Evolutionary conservation across 2,888 invertebrate genomes (phyloP), one percentile per base, ranked within the genome.

Genomic region (Cacoxenus indagator): DNA sequence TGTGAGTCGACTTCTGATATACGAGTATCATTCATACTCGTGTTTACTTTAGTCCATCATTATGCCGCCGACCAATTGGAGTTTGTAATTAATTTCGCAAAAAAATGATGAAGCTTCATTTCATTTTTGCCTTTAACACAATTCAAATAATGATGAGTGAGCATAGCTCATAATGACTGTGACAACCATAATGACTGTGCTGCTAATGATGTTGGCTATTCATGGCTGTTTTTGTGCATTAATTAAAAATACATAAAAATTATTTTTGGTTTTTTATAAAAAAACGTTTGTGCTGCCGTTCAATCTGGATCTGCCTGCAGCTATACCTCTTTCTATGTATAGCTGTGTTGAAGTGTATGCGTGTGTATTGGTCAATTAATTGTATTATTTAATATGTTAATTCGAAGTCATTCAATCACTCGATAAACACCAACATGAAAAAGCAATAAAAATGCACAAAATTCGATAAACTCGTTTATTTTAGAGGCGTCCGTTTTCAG

Each of bases 381-480:
- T 29, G 24, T 54, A 54, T 54, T 54, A 59, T 59, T 59, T 31
- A 59, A 31, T 59, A 59, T 59, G 59, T 17, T 59, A 59, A 59
- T 59, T 59, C 9, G 17, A n/a, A n/a, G 37, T 14, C 19, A n/a
- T 19, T 59, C 37, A 8, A 4, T 3, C 29, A 19, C 29, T 59
- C n/a, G n/a, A 51, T 59, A 59, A 59, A 59, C 8, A 1, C 31
- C 6, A 29, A n/a, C 29, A 59, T n/a, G 1, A 55, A 4, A 55
- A 55, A 6, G 2, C 26, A 14, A 27, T 27, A 14, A 59, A 19
- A 27, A 31, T 59, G n/a, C n/a, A 59, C 19, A 29, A 31, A 17
- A 11, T 5, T 57, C 2, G 17, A 17, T 17, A 59, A 59, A 59
- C 29, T 1, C 17, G 31, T 31, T 59, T 57, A n/a, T n/a, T n/a